Conservation (phyloP, 2,113 vertebrate genomes). For the Rallus limicola region DNA sequence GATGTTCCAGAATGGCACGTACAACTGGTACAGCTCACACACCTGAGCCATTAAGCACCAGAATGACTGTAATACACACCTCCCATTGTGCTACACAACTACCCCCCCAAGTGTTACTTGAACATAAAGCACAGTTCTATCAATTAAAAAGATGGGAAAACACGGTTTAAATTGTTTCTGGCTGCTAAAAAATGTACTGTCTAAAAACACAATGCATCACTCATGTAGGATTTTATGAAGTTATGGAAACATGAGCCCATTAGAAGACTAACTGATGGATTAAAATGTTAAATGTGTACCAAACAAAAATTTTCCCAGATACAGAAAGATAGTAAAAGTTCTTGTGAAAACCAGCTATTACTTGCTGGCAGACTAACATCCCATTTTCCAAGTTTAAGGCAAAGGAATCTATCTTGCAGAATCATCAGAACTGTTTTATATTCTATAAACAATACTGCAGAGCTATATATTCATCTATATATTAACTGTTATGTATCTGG, state of each 20-base stretch:
- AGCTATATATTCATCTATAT: not conserved
- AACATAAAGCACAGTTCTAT: not conserved
- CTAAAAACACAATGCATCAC: not conserved
- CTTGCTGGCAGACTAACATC: not conserved
- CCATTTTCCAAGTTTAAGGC: conserved; percentile 33
- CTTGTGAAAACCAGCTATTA: not conserved
- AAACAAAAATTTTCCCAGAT: not conserved
- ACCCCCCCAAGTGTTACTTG: not conserved
- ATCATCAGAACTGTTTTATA: not conserved
- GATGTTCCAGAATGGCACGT: not conserved
- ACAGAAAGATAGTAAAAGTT: not conserved
- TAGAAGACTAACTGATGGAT: not conserved
- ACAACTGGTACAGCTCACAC: not conserved
- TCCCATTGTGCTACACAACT: not conserved
- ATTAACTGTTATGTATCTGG: not conserved
- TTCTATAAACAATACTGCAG: not conserved
- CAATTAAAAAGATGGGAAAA: not conserved
- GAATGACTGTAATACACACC: not conserved
- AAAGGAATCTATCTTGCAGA: not conserved
- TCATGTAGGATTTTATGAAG: not conserved
- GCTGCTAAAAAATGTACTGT: not conserved
- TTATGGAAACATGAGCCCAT: not conserved
- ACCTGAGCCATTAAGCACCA: not conserved
- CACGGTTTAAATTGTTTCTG: not conserved
- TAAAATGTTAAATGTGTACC: not conserved